Base-by-base conservation (phyloP, 2,888 invertebrate genomes). In the Epirrhoe tristata region DNA sequence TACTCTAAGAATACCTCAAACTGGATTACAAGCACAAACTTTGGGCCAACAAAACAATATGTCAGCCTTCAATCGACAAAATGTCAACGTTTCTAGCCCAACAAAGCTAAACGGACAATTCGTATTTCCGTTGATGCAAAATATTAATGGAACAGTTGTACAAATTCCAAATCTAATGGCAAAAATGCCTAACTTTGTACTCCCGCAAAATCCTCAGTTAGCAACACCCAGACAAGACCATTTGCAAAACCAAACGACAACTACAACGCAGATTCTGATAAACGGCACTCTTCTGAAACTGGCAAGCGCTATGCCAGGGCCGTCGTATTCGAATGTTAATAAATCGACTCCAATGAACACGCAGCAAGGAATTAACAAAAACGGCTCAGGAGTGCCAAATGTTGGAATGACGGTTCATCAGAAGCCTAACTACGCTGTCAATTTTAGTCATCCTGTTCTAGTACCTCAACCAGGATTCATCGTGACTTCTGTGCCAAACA, bases 121-220 rank as follows among this genome's bases (percentile, higher is more conserved):
- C 79, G 94, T 95, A 71, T 93, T 95, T 82, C 95, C 95, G 1
- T 87, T 95, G 54, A 86, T 95, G 83, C 95, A 95, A 75, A 95
- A 95, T 87, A 88, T 94, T 65, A 94, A 94, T 66, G 94, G 94
- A 66, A 86, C 93, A 53, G 91, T 95, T 68, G 94, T 95, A 73
- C 95, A 95, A 88, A 92, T 95, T 87, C 95, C 95, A 65, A 95
- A 94, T 79, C 81, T 95, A 65, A 90, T 95, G 86, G 90, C 95
- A 5, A 93, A 94, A 79, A 93, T 94, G 84, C 94, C 94, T 55
- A 94, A 95, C 82, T 94, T 88, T 72, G 88, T 93, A 63, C 86
- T 93, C 73, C 93, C 93, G 51, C 88, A 88, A 84, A 80, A 84
- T 67, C 71, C 89, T 69, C 88, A 93, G 75, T 67, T 91, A 66